Base-by-base conservation (phyloP, 2,797 vertebrate species). In the Halcyon badia region DNA sequence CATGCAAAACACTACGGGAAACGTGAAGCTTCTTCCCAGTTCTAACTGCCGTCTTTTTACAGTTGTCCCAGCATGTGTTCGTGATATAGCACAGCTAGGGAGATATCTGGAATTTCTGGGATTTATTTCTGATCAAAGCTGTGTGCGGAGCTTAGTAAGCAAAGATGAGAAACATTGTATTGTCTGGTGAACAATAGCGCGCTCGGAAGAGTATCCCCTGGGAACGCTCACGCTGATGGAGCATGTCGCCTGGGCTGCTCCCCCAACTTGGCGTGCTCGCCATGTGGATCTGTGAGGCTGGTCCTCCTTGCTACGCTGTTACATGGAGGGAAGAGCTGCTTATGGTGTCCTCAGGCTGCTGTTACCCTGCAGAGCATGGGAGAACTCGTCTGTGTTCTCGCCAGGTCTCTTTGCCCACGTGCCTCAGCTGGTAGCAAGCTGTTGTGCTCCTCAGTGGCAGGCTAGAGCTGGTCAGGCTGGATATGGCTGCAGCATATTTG, bases 71-170 rank as follows among this genome's bases (percentile, higher is more conserved):
- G 91, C 89, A 48, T 78, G 87, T 87, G 84, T 31, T 89, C 81
- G 7, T 80, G 71, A 79, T 78, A 87, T 5, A 60, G 49, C 76
- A 75, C 71, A 69, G 64, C 62, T 64, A 87, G 68, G 60, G 66
- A 91, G 44, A 21, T 94, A 92, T 65, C 71, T 85, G 75, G 87
- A 92, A 94, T 94, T 96, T 94, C 91, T 92, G 52, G 87, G 87
- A 78, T 88, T 94, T 94, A 89, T 92, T 97, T 95, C 76, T 83
- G 64, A 94, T 94, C 87, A 94, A 94, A 96, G 82, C 75, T 65
- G 13, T 52, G 33, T 2, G 2, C 57, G 77, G 69, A 87, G 48
- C 28, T 83, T 80, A 75, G 49, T 30, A 57, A 94, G 65, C 30
- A 70, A 77, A 75, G 57, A 70, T 52, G 65, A 89, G 41, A 73